A percentile compares a stretch with the other conserved stretches of the same genome.
These are phyloP conservation scores for Cyprinodon tularosa DNA, from an alignment of 2,113 vertebrate species.

Conservation along the genomic window DNA sequence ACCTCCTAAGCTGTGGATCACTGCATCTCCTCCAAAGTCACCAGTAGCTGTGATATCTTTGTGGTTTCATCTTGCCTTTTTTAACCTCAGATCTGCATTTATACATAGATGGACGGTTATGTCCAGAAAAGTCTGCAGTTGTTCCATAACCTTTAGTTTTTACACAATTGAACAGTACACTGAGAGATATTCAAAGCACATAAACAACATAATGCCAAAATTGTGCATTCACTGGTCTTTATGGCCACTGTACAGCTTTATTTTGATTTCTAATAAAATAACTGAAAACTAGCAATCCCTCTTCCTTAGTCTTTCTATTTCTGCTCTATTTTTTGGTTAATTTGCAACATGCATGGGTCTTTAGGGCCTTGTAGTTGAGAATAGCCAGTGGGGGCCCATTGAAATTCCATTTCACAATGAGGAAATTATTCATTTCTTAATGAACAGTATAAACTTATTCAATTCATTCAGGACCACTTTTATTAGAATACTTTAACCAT, in stretches of 20 bases:
- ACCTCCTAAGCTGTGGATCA: too few species aligned
- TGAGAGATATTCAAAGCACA: too few species aligned
- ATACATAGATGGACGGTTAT: neutral
- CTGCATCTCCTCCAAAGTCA: neutral
- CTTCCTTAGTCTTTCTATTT: neutral
- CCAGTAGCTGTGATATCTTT: neutral
- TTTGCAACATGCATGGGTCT: neutral
- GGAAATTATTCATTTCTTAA: neutral
- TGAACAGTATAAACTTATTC: neutral
- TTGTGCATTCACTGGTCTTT: too few species aligned
- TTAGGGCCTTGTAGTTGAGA: neutral
- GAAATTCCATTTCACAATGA: neutral
- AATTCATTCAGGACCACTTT: neutral
- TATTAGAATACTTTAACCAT: neutral
- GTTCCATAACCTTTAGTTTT: neutral
- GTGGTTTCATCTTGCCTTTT: neutral
- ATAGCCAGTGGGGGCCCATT: neutral
- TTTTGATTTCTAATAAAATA: neutral
- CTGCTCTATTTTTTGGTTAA: neutral
- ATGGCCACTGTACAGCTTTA: too few species aligned
- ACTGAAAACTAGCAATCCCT: neutral
- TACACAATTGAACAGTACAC: neutral
- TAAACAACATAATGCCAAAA: too few species aligned
- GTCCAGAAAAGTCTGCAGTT: neutral
- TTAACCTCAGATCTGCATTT: neutral